phyloP scores from a whole-genome alignment of 2,113 vertebrate species.

The Cettia cetti region DNA sequence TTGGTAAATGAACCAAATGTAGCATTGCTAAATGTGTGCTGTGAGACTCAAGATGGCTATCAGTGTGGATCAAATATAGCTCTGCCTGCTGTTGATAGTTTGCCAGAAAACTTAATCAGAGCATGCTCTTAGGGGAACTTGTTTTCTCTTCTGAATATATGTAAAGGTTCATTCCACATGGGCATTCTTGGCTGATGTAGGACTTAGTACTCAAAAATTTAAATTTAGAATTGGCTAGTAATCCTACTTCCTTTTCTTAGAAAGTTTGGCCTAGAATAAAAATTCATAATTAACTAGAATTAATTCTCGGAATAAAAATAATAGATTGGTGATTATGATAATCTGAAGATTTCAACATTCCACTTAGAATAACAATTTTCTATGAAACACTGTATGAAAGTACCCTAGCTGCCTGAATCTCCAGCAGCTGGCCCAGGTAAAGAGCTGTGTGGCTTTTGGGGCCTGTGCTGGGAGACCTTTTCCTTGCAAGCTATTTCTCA shows the following conservation, averaged over 20 bases:
- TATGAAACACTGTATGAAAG: background rate
- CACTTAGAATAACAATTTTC: background rate
- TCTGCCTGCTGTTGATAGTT: background rate
- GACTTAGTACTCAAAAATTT: background rate
- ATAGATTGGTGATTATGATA: background rate
- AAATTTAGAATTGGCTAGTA: background rate
- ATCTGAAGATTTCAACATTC: background rate
- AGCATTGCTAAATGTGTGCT: background rate
- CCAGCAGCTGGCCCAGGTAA: background rate
- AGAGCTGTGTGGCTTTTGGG: background rate
- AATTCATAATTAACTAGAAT: background rate
- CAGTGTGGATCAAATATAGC: background rate
- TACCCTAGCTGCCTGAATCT: background rate
- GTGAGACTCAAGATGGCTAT: background rate
- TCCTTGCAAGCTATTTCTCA: background rate
- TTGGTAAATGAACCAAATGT: background rate
- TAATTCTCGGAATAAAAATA: background rate
- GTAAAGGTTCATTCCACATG: background rate
- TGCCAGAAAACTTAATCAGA: background rate
- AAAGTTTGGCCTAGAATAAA: background rate
- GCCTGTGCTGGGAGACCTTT: background rate
- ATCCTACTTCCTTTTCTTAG: background rate
- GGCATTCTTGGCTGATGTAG: background rate
- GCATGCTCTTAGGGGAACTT: background rate
- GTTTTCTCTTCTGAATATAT: background rate